These are phyloP conservation scores for Rallus crepitans DNA, from an alignment of 2,797 vertebrate genomes.

Conservation along the genomic window DNA sequence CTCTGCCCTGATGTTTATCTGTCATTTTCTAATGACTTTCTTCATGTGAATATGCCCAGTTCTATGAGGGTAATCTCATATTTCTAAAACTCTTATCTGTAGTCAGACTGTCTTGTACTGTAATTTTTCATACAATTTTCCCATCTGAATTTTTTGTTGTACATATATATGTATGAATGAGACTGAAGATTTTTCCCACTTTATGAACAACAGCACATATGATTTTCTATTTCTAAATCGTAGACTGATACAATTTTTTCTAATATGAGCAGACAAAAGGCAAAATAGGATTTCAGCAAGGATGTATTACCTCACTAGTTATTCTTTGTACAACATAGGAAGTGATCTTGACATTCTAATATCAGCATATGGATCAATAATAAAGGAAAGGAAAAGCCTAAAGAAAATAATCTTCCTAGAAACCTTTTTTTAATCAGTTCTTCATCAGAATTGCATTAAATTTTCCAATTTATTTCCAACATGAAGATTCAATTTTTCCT, in stretches of 20 bases:
- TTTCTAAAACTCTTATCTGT: conserved; percentile 10
- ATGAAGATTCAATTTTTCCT: not conserved
- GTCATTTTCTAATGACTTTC: conserved; percentile 51
- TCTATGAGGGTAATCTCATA: not conserved
- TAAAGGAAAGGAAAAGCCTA: not conserved
- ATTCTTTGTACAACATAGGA: not conserved
- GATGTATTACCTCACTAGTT: not conserved
- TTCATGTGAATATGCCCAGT: not conserved
- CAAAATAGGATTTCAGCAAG: not conserved
- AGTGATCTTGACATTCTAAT: not conserved
- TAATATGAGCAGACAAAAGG: not conserved
- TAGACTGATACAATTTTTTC: not conserved
- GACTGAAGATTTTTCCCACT: not conserved
- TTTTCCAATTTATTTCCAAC: not conserved
- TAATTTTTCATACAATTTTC: conserved; percentile 32
- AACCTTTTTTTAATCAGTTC: not conserved
- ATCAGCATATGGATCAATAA: not conserved
- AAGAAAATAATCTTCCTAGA: not conserved
- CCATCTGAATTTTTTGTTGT: not conserved
- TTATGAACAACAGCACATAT: not conserved
- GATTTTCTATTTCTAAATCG: not conserved
- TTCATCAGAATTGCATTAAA: not conserved
- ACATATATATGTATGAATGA: not conserved
- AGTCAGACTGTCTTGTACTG: not conserved
- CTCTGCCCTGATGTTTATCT: conserved; percentile 54